A percentile compares a stretch with the other conserved stretches of the same genome.
Conservation (phyloP, 2,888 invertebrate species). For the Helleia helle region DNA sequence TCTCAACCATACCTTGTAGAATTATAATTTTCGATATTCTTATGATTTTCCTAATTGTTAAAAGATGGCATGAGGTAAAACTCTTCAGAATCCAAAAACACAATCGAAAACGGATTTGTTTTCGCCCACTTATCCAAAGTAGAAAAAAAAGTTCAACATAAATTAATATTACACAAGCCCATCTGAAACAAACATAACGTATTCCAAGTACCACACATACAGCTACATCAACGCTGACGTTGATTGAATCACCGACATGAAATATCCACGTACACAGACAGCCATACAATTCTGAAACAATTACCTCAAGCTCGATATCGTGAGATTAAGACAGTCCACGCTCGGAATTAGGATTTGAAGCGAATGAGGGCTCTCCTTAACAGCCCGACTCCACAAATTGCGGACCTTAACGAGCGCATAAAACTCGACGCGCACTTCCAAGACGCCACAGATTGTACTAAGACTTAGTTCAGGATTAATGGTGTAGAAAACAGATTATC, state of each 20-base stretch:
- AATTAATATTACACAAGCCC: no score
- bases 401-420: constrained; percentile 72
- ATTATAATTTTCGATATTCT: no score
- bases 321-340: constrained; percentile 73
- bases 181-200: no score
- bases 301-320: constrained; percentile 69
- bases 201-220: no score
- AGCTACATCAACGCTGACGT: no score
- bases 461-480: constrained; percentile 75
- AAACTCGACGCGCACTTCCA: constrained; percentile 65
- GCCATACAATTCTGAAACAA: constrained; percentile 65
- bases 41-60: no score
- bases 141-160: no score
- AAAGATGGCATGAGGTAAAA: no score
- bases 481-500: constrained; percentile 76
- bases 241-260: neutral
- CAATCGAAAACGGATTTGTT: no score
- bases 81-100: no score
- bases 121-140: no score
- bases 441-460: constrained; percentile 70
- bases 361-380: constrained; percentile 60
- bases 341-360: constrained; percentile 64
- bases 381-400: constrained; percentile 72
- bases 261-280: constrained; percentile 5
- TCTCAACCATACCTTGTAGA: no score